Base-by-base conservation (phyloP, 2,797 vertebrate species). In the Atherinosoma microstoma region DNA sequence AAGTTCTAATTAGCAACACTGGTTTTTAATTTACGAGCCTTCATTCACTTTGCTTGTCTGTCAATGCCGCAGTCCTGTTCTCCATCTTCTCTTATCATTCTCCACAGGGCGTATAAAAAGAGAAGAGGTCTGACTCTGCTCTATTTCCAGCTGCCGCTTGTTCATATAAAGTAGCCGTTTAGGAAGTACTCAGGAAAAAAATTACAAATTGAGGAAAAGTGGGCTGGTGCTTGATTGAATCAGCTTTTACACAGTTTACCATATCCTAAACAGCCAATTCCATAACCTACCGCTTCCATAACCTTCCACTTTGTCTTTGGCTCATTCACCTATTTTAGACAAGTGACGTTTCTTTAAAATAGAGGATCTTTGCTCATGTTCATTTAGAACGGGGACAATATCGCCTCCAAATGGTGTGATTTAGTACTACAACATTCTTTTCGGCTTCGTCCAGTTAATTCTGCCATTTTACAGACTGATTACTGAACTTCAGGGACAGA, bases 331-430 rank as follows among this genome's bases (percentile, higher is more conserved):
- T 4, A 27, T 13, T 11, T 18, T 4, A 32, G 5, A 6, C 20
- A 2, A 30, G 60, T 22, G 24, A 38, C 5, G 1, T 40, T 0
- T 30, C 60, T 9, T 32, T 0, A 1, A 0, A 64, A 67, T 79
- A 86, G 35, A 89, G 67, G 79, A 91, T 90, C 89, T 89, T 83
- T 0, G 53, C 12, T 49, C 2, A 45, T 49, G 40, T 35, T 30
- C 8, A n/a, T 13, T 1, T n/a, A 6, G 18, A 2, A 10, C 22
- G 18, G 1, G 16, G 1, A 9, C 13, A 59, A 60, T 27, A 27
- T 42, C 63, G 4, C 72, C 67, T 0, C 59, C 78, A 64, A 4
- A 15, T 18, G 80, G 67, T 0, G 0, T 58, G 13, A 60, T 20
- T 1, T 30, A 15, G 38, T 3, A 0, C 4, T 58, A 45, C 57